A percentile compares a stretch with the other conserved stretches of the same genome.
Evolutionary conservation across 2,888 invertebrate species (phyloP).

Genomic region (Tricholauxania praeusta): DNA sequence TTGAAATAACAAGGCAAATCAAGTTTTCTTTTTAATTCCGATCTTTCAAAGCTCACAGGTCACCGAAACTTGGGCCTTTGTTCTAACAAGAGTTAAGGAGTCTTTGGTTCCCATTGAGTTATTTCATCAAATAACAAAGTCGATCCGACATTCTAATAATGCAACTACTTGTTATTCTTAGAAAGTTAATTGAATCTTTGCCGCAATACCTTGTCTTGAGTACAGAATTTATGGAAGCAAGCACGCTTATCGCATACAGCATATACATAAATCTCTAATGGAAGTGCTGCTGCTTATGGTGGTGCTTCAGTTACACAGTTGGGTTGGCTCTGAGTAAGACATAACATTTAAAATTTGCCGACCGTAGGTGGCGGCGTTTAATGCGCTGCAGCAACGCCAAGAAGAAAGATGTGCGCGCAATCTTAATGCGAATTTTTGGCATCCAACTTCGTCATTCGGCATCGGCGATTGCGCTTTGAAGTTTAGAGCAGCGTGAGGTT

Average conservation of each 20-base stretch:
- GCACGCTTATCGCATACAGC: conserved; percentile 18
- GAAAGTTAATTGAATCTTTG: conserved; percentile 32
- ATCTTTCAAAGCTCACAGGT: no score
- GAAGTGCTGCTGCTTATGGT: background rate
- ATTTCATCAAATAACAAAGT: conserved; percentile 4
- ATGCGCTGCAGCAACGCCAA: background rate
- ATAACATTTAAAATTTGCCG: conserved; percentile 24
- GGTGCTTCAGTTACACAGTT: background rate
- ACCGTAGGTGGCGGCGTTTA: conserved; percentile 37
- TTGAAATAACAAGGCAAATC: no score
- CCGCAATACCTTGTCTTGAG: conserved; percentile 7
- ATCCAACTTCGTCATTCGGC: conserved; percentile 12
- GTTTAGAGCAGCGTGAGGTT: background rate
- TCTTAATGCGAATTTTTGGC: conserved; percentile 33
- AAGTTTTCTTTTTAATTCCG: no score
- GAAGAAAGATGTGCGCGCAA: conserved; percentile 29
- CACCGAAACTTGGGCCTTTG: no score
- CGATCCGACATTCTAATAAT: background rate
- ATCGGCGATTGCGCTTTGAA: conserved; percentile 41
- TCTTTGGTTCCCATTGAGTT: conserved; percentile 19
- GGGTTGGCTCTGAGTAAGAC: conserved; percentile 16
- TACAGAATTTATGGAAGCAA: conserved; percentile 24
- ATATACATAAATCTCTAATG: conserved; percentile 26
- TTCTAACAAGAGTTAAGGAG: no score
- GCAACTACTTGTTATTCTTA: conserved; percentile 34